phyloP scores from a whole-genome alignment of 2,888 invertebrate species.

The Chaetoderma sp. region DNA sequence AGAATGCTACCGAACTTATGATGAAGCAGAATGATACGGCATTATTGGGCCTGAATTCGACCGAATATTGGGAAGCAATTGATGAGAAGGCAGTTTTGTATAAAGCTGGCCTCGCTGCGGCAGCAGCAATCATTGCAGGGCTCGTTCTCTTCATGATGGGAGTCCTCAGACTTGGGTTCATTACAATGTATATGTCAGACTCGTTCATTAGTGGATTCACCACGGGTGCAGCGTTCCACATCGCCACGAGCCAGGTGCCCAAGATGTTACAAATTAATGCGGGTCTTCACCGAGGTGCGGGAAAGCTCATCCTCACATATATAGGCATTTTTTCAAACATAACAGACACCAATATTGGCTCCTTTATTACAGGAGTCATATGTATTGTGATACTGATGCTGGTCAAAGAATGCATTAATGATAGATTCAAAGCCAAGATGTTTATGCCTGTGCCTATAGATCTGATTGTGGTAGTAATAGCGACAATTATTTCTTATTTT shows the following conservation, averaged over 20 bases:
- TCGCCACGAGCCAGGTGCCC: constrained; percentile 49
- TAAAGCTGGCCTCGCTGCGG: neutral
- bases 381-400: constrained; percentile 76
- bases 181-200: constrained; percentile 47
- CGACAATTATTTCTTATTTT: constrained; percentile 50
- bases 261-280: constrained; percentile 44
- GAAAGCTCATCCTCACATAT: constrained; percentile 68
- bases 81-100: neutral
- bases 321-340: constrained; percentile 74
- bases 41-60: neutral
- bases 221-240: constrained; percentile 50
- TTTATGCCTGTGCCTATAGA: constrained; percentile 63
- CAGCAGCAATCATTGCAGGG: constrained; percentile 29
- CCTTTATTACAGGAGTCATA: constrained; percentile 77
- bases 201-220: constrained; percentile 56
- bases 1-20: constrained; percentile 16
- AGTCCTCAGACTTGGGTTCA: constrained; percentile 44
- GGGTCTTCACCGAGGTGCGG: constrained; percentile 37
- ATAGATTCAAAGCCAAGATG: constrained; percentile 46
- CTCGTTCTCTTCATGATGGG: constrained; percentile 44
- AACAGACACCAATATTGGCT: constrained; percentile 75
- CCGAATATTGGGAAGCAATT: neutral
- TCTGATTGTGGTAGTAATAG: constrained; percentile 53
- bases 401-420: constrained; percentile 54
- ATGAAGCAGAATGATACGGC: neutral